A percentile compares a stretch with the other conserved stretches of the same genome.
phyloP scores from a whole-genome alignment of 2,888 invertebrate genomes.

The Hydrotaea cyrtoneurina region DNA sequence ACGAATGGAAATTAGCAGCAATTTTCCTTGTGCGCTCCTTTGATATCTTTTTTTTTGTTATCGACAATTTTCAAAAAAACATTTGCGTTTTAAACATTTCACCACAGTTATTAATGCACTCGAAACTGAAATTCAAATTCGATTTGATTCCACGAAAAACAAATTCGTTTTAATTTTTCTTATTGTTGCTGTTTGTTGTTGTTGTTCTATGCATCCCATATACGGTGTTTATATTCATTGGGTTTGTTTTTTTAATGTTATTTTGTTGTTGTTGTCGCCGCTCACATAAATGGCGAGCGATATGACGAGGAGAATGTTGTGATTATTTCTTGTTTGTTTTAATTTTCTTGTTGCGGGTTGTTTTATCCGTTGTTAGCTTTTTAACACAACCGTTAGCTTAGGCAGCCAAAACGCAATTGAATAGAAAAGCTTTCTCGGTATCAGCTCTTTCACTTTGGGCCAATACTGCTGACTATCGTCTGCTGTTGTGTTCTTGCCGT shows the following conservation, averaged over 20 bases:
- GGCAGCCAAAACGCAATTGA: constrained; percentile 76
- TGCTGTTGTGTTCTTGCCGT: constrained; percentile 61
- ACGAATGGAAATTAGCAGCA: background rate
- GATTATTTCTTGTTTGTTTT: background rate
- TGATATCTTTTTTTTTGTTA: background rate
- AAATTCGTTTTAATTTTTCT: background rate
- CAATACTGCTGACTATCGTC: constrained; percentile 50
- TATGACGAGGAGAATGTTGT: constrained; percentile 3
- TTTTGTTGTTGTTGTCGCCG: constrained; percentile 2
- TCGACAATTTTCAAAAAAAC: background rate
- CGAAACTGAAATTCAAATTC: constrained; percentile 5
- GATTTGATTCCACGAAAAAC: constrained; percentile 18
- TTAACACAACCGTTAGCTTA: constrained; percentile 68
- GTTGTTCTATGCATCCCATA: background rate
- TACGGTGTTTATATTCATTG: too few species aligned
- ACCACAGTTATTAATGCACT: background rate
- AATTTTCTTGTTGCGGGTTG: background rate
- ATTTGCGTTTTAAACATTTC: constrained; percentile 32
- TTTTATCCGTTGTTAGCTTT: constrained; percentile 62
- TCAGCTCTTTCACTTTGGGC: constrained; percentile 70
- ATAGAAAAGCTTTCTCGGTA: constrained; percentile 77
- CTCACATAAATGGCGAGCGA: background rate
- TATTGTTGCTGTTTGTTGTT: constrained; percentile 7
- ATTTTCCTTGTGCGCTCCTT: background rate
- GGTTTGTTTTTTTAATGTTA: background rate